Conservation (phyloP, 2,888 invertebrate species). For the Cephus sareptanus region DNA sequence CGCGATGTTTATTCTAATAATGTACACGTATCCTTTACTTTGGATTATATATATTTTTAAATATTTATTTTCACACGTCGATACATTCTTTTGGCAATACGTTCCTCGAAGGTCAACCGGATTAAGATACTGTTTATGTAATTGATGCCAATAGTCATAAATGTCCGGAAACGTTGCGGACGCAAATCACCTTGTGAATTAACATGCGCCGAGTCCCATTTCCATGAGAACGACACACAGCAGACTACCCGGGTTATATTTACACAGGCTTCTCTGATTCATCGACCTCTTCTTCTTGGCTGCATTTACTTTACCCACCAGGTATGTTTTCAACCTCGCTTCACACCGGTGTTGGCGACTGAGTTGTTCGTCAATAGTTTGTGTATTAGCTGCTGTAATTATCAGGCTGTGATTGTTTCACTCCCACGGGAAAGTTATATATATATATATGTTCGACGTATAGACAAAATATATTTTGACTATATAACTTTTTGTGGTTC, state of each 20-base stretch:
- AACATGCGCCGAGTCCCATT: background rate
- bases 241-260: background rate
- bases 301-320: background rate
- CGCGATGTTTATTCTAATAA: conserved; percentile 26
- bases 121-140: background rate
- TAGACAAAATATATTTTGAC: too few species aligned
- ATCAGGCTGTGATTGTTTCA: too few species aligned
- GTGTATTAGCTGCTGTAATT: background rate
- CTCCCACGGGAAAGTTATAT: too few species aligned
- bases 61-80: background rate
- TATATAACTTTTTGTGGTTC: too few species aligned
- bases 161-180: background rate
- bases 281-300: background rate
- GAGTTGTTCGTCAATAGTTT: background rate
- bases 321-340: background rate
- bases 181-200: background rate
- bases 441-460: too few species aligned
- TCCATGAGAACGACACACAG: background rate
- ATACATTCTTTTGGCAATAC: background rate
- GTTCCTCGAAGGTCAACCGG: background rate
- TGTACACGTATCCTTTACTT: background rate
- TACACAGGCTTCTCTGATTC: background rate
- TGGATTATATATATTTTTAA: background rate
- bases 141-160: background rate
- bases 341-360: background rate